A percentile compares a stretch with the other conserved stretches of the same genome.
phyloP scores from a whole-genome alignment of 35 echinoderm and acorn worm species.

The Hemicentrotus pulcherrimus region DNA sequence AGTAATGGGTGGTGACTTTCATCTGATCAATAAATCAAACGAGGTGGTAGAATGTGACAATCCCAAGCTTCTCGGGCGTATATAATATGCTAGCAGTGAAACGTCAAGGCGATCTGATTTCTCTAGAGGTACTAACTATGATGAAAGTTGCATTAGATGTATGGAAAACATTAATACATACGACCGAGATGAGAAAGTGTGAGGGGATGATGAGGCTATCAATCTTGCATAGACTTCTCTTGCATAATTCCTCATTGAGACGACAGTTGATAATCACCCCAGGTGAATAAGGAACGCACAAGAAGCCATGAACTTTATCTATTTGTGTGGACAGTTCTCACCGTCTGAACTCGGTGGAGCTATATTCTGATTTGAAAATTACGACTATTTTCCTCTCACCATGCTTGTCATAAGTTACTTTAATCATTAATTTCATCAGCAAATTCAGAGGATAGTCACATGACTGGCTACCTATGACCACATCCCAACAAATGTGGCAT shows the following conservation, averaged over 20 bases:
- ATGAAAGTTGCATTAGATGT: conserved; percentile 3
- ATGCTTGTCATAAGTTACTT: too few species aligned
- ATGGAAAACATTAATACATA: neutral
- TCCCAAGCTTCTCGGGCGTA: neutral
- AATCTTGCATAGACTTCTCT: neutral
- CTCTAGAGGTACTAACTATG: neutral
- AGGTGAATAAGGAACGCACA: neutral
- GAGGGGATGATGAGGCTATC: neutral
- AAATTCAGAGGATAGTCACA: too few species aligned
- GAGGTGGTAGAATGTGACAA: neutral
- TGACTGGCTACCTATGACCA: too few species aligned
- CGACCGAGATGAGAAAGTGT: neutral
- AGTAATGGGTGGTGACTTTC: neutral
- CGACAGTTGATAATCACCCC: neutral
- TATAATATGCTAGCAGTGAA: neutral
- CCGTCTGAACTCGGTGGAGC: too few species aligned
- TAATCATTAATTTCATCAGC: too few species aligned
- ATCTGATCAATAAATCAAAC: neutral
- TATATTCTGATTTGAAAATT: too few species aligned
- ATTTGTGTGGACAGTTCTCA: too few species aligned
- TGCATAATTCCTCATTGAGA: neutral
- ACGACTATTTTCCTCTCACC: too few species aligned
- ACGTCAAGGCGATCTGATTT: neutral
- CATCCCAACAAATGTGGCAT: too few species aligned
- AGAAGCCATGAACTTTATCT: too few species aligned